Conservation (phyloP, 2,888 invertebrate species). For the Morpho achilles region DNA sequence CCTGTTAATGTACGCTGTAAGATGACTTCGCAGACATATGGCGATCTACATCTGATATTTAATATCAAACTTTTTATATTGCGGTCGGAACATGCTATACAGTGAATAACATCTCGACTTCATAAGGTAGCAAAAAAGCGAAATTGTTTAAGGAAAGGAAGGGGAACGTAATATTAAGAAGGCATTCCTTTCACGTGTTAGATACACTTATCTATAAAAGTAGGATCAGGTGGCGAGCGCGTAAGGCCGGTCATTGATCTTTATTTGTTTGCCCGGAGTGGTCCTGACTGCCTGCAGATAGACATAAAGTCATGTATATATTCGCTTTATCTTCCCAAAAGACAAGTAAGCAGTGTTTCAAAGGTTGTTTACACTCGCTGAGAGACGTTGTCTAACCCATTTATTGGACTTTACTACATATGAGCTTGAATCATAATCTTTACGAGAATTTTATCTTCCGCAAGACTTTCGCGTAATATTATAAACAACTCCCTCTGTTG, state of each 20-base stretch:
- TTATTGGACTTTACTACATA: constrained; percentile 9
- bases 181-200: constrained; percentile 11
- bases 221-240: constrained; percentile 46
- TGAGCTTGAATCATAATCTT: constrained; percentile 10
- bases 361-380: constrained; percentile 40
- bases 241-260: constrained; percentile 61
- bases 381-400: constrained; percentile 5
- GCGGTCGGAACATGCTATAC: constrained; percentile 8
- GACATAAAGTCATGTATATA: constrained; percentile 44
- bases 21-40: not conserved
- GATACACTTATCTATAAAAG: constrained; percentile 12
- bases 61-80: constrained; percentile 11
- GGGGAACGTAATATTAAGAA: constrained; percentile 5
- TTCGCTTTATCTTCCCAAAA: constrained; percentile 45
- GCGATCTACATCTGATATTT: not conserved
- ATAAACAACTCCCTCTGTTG: no score
- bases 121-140: not conserved
- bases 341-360: constrained; percentile 38
- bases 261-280: constrained; percentile 49
- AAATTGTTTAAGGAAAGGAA: not conserved
- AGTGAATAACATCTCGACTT: not conserved
- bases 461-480: no score
- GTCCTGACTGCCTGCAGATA: constrained; percentile 37
- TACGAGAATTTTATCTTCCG: not conserved
- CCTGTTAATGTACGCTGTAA: no score